Conservation (phyloP, 2,888 invertebrate species). For the Tachina grossa region DNA sequence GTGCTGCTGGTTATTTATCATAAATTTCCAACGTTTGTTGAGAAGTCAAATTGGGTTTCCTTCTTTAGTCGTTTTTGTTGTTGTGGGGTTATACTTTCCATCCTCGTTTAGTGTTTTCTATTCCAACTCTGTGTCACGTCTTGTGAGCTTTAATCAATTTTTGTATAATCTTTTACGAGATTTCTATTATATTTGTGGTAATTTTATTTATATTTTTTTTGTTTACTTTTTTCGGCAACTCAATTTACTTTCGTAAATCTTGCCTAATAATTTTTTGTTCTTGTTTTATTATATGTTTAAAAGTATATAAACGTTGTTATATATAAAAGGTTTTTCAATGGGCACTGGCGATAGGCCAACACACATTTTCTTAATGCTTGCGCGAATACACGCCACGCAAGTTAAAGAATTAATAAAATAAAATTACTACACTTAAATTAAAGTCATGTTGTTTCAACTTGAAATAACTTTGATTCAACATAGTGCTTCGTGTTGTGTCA, state of each 20-base stretch:
- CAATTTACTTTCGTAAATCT: conserved; percentile 7
- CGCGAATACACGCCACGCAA: too few species aligned
- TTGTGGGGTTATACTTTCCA: background rate
- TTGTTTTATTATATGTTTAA: conserved; percentile 11
- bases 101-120: background rate
- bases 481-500: too few species aligned
- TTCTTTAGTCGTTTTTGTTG: conserved; percentile 10
- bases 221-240: background rate
- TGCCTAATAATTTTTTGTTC: background rate
- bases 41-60: conserved; percentile 1
- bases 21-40: conserved; percentile 22
- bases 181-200: conserved; percentile 2
- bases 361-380: too few species aligned
- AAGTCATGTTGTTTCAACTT: too few species aligned
- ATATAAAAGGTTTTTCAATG: background rate
- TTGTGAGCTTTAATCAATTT: conserved; percentile 41
- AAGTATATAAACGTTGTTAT: background rate
- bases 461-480: too few species aligned
- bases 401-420: too few species aligned
- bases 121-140: conserved; percentile 9
- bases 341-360: too few species aligned
- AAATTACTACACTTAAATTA: too few species aligned
- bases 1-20: conserved; percentile 7
- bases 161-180: background rate
- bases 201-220: conserved; percentile 5